Evolutionary conservation across 2,113 vertebrate species (phyloP).

Genomic region (Poeciliopsis turrubarensis): DNA sequence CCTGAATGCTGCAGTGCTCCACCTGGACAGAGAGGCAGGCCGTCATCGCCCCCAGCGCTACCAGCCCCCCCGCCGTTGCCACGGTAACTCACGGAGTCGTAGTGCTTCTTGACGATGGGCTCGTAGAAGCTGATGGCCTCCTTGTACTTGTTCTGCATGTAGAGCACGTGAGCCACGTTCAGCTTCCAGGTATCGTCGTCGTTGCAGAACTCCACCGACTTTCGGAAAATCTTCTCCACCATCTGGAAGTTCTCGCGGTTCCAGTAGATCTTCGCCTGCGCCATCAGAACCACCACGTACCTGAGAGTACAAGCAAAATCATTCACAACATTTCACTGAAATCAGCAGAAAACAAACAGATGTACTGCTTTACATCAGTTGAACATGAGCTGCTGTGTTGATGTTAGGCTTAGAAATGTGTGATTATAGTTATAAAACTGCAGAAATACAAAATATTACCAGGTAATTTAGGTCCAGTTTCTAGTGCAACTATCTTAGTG

Average conservation of each 20-base stretch:
- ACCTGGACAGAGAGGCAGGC: constrained; percentile 72
- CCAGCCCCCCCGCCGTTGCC: neutral
- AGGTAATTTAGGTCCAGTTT: no score
- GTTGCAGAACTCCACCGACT: constrained; percentile 92
- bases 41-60: neutral
- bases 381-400: no score
- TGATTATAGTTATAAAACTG: no score
- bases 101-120: constrained; percentile 96
- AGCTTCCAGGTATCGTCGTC: constrained; percentile 94
- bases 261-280: constrained; percentile 97
- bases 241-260: constrained; percentile 92
- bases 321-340: no score
- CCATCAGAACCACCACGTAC: constrained; percentile 93
- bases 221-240: constrained; percentile 97
- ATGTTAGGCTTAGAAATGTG: no score
- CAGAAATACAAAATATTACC: no score
- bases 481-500: no score
- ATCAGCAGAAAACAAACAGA: no score
- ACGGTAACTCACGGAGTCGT: constrained; percentile 82
- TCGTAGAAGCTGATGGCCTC: constrained; percentile 95
- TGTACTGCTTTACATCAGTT: no score
- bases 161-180: constrained; percentile 94
- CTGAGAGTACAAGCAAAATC: constrained; percentile 9
- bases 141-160: constrained; percentile 98
- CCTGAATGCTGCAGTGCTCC: constrained; percentile 85